These are phyloP conservation scores for Toxotes chatareus DNA, from an alignment of 2,113 vertebrate genomes.

Conservation along the genomic window DNA sequence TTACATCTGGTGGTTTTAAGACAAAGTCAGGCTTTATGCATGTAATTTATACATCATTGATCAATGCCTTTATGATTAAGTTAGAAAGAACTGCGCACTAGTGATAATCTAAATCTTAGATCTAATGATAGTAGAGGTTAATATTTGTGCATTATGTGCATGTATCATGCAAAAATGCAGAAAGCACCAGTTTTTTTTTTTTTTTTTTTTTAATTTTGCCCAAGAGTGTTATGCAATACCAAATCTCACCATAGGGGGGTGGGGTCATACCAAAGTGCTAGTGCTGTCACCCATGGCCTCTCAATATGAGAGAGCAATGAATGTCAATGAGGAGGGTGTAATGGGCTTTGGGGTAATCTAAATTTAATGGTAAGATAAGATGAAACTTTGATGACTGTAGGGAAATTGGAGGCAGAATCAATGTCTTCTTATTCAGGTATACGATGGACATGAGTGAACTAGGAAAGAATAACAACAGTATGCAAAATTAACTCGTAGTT, in stretches of 20 bases:
- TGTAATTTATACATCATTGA: conserved; percentile 1
- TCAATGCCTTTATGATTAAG: not conserved
- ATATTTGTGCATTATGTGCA: not conserved
- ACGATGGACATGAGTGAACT: conserved; percentile 4
- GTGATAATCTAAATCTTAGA: not conserved
- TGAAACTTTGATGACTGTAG: conserved; percentile 41
- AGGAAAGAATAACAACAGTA: conserved; percentile 3
- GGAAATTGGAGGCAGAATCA: conserved; percentile 34
- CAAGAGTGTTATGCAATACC: conserved; percentile 66
- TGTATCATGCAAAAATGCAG: conserved; percentile 11
- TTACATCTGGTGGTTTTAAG: not conserved
- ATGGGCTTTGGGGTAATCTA: conserved; percentile 43
- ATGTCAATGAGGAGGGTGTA: conserved; percentile 61
- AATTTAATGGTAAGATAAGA: conserved; percentile 48
- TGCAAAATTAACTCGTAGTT: conserved; percentile 8
- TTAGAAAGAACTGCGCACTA: not conserved
- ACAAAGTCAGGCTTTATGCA: not conserved
- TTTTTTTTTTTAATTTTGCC: not conserved
- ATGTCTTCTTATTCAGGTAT: conserved; percentile 11
- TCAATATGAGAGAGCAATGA: conserved; percentile 45
- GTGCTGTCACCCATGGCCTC: conserved; percentile 57
- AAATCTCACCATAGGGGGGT: conserved; percentile 77
- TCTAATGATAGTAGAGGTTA: not conserved
- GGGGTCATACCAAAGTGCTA: conserved; percentile 79
- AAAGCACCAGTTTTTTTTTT: not conserved